Evolutionary conservation across 2,888 invertebrate species (phyloP).

Genomic region (Lathronympha strigana): DNA sequence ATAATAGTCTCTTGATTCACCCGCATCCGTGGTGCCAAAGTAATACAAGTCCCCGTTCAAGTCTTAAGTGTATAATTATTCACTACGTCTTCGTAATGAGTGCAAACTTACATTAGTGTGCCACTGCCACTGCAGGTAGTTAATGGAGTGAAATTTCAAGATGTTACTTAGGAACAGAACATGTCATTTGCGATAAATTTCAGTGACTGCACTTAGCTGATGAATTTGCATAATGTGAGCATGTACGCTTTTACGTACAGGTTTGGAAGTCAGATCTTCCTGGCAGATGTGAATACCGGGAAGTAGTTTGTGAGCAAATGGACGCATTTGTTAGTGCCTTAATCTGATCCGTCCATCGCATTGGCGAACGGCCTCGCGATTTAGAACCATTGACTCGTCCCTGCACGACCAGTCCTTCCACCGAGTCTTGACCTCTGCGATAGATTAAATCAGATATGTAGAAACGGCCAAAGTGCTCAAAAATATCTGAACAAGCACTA

Average conservation of each 20-base stretch:
- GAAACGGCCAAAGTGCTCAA: too few species aligned
- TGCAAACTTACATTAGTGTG: constrained; percentile 49
- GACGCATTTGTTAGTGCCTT: too few species aligned
- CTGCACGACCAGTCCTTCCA: too few species aligned
- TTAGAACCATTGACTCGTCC: too few species aligned
- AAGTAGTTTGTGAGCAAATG: too few species aligned
- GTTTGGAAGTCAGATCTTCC: background rate
- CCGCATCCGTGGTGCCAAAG: background rate
- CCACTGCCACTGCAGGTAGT: constrained; percentile 30
- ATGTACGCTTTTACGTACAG: background rate
- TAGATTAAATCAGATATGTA: too few species aligned
- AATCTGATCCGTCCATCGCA: too few species aligned
- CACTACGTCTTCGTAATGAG: constrained; percentile 44
- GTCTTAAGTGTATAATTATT: constrained; percentile 40
- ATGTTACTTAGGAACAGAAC: constrained; percentile 8
- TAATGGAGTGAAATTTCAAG: constrained; percentile 36
- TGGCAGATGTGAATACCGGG: too few species aligned
- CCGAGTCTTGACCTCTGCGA: too few species aligned
- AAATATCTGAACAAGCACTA: too few species aligned
- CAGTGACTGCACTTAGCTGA: background rate
- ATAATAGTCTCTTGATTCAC: background rate
- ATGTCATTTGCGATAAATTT: background rate
- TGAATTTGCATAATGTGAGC: background rate
- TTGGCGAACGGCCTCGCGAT: too few species aligned
- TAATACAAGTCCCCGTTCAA: background rate